phyloP scores from a whole-genome alignment of 37 sponge, comb jelly and placozoan species.

The Theonella swinhoei region DNA sequence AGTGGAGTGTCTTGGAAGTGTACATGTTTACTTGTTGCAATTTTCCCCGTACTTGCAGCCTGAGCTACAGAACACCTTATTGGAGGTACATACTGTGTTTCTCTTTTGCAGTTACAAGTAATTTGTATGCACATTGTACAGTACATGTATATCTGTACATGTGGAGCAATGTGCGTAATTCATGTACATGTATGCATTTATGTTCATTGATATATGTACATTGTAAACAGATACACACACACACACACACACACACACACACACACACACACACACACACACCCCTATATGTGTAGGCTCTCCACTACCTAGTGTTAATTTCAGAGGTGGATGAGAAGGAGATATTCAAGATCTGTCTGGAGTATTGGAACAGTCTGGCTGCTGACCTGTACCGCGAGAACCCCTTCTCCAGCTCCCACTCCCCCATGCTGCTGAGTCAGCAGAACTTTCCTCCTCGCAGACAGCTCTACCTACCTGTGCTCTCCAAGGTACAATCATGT shows the following conservation, averaged over 20 bases:
- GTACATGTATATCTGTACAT: too few species aligned
- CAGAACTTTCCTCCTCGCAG: conserved; percentile 71
- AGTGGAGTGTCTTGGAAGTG: not conserved
- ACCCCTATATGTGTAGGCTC: conserved; percentile 67
- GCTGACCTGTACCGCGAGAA: conserved; percentile 93
- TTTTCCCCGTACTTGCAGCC: conserved; percentile 12
- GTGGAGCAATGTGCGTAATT: too few species aligned
- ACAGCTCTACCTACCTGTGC: conserved; percentile 83
- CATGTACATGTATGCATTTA: too few species aligned
- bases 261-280: not conserved
- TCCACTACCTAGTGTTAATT: conserved; percentile 94
- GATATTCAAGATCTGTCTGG: conserved; percentile 99
- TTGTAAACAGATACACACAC: too few species aligned
- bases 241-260: too few species aligned
- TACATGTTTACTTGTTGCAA: not conserved
- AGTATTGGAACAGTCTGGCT: conserved; percentile 97
- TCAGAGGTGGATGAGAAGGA: conserved; percentile 98
- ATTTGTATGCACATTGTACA: too few species aligned
- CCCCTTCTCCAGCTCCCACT: conserved; percentile 72
- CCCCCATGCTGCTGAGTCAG: conserved; percentile 38
- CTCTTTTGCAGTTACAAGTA: not conserved
- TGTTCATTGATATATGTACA: too few species aligned
- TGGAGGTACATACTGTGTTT: conserved; percentile 13
- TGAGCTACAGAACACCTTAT: conserved; percentile 49
- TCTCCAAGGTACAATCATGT: conserved; percentile 54